Base-by-base conservation (phyloP, 1,140 invertebrate species). In the Drosophila pachea region DNA sequence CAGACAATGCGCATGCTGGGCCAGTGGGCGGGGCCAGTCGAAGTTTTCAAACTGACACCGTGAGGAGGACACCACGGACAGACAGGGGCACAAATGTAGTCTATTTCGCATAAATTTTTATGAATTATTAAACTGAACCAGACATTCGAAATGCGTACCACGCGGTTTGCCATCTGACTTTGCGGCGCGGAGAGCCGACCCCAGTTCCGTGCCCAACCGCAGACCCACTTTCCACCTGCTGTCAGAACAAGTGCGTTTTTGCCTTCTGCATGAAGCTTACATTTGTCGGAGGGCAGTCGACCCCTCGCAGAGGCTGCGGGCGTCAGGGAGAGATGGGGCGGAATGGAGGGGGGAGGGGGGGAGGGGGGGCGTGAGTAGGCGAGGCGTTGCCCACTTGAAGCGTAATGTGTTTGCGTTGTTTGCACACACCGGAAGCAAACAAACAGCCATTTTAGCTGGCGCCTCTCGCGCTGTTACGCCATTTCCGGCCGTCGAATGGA, bases 51-150 rank as follows among this genome's bases (percentile, higher is more conserved):
- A 45, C 54, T 32, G 31, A 16, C 31, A 45, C 31, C 12, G 64
- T 22, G 22, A 22, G 22, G 22, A 22, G 22, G 63, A 31, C n/a
- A n/a, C n/a, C n/a, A n/a, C n/a, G n/a, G 32, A 50, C 54, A 32
- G 50, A 35, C 43, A 49, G 40, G 16, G 47, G 16, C 43, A 50
- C 58, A 69, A 69, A 69, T 62, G 72, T 66, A 72, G 76, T 78
- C 72, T 79, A 79, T 84, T 83, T 78, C 73, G 69, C 73, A 78
- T 73, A 79, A 54, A 82, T 82, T 79, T 84, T 79, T 84, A 76
- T 83, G 79, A 83, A 83, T 79, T 84, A 84, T 83, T 83, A 84
- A 84, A 68, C 65, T 73, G 79, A 83, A 66, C 76, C 69, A 79
- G 73, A 73, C 65, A 75, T 78, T 72, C 63, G 42, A 22, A 68